Evolutionary conservation across 2,113 vertebrate species (phyloP).

Genomic region (Dicaeum eximium): DNA sequence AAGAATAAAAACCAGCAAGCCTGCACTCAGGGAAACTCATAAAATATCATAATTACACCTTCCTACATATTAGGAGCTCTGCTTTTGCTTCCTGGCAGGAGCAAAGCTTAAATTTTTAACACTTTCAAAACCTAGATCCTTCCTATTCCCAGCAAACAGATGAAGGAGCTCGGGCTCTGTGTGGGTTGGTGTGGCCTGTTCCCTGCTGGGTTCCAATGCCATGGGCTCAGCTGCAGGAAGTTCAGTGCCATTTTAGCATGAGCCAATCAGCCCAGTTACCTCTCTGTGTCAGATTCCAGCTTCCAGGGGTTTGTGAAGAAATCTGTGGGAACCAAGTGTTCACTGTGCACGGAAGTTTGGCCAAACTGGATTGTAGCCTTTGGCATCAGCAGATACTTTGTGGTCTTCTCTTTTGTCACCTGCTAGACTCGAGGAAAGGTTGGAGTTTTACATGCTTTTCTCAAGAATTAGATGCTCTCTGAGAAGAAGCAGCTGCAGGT

Average conservation of each 20-base stretch:
- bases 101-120: neutral
- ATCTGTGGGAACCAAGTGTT: neutral
- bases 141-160: neutral
- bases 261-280: neutral
- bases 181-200: accelerated
- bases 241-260: neutral
- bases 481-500: neutral
- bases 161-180: neutral
- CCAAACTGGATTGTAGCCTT: neutral
- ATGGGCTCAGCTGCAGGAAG: neutral
- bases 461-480: neutral
- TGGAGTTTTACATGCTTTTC: neutral
- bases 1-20: no score
- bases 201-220: neutral
- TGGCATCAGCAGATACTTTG: no score
- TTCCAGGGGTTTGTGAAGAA: neutral
- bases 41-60: no score
- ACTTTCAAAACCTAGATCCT: neutral
- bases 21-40: no score
- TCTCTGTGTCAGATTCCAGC: neutral
- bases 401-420: neutral
- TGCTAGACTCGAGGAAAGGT: neutral
- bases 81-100: neutral
- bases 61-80: neutral
- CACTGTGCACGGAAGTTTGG: accelerated